Evolutionary conservation across 2,113 vertebrate species (phyloP), one percentile per base, ranked within the genome.

Genomic region (Hyperoodon ampullatus): DNA sequence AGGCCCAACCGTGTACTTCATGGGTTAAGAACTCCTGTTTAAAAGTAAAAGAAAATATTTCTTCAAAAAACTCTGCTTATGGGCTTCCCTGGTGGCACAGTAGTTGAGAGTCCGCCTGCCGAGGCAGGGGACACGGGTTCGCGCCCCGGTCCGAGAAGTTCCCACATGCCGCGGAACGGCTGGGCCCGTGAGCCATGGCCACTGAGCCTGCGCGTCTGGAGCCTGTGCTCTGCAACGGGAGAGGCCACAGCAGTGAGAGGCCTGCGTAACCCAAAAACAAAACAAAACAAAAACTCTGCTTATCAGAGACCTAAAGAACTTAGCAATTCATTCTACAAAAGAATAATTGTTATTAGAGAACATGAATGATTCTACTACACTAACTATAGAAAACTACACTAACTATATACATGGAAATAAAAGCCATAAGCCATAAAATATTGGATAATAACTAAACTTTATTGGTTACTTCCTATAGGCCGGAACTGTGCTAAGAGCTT

Each of bases 261-360:
- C 47, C 47, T 0, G 47, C 47, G 11, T 47, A 47, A 10, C 11
- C 2, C 47, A 47, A 47, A 47, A 47, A 47, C 2, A 47, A 47
- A 44, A 44, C 6, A 39, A 39, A 9, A 44, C 10, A 44, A 10
- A 47, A 47, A 47, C 44, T 47, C 28, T 95, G 12, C 33, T 83
- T 84, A 72, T 75, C 81, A 77, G 92, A 82, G 28, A 91, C 70
- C 81, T 85, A 39, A 87, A 82, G 85, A 90, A 84, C 10, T 53
- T 89, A 39, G 72, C 86, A 81, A 92, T 93, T 63, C 92, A 93
- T 66, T 86, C 75, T 53, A 80, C 70, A n/a, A 39, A 85, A 75
- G 71, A 88, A 55, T 30, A 93, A 60, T 28, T 83, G 35, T 92
- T 61, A 74, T 6, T 78, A 44, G 47, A 68, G 50, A 87, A 74